A percentile compares a stretch with the other conserved stretches of the same genome.
Conservation (phyloP, 2,797 vertebrate genomes). For the Peromyscus aztecus region DNA sequence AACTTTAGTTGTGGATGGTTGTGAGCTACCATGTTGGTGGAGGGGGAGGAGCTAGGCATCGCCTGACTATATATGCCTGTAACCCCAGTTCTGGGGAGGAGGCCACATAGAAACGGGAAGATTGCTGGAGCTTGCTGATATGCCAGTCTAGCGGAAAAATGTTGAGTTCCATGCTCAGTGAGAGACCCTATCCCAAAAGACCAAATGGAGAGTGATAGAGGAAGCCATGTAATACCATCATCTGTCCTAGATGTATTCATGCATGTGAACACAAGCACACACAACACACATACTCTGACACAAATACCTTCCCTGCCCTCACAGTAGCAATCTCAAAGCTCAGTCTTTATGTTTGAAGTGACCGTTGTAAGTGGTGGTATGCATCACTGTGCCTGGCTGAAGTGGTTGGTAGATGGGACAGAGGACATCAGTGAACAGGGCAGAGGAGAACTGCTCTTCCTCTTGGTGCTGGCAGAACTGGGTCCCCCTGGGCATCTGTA, state of each 20-base stretch:
- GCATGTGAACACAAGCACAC: not conserved
- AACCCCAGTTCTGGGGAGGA: not conserved
- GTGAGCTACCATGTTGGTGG: no score
- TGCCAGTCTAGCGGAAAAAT: not conserved
- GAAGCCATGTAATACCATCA: not conserved
- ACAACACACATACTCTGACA: not conserved
- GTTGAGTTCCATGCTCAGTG: not conserved
- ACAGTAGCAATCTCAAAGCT: not conserved
- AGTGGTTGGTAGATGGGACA: not conserved
- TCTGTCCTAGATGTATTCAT: not conserved
- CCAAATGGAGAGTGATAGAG: not conserved
- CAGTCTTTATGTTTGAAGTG: fast-evolving
- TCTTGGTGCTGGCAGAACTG: not conserved
- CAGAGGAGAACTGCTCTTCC: not conserved
- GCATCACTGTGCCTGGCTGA: not conserved
- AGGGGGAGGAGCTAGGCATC: not conserved
- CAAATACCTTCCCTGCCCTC: not conserved
- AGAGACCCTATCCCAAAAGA: not conserved
- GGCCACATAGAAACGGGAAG: not conserved
- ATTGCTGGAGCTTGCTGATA: not conserved
- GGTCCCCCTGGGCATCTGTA: not conserved
- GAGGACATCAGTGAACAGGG: not conserved
- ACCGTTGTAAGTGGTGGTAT: fast-evolving
- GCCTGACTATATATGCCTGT: not conserved
- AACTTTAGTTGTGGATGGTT: no score